Evolutionary conservation across 1,140 invertebrate genomes (phyloP).

Genomic region (Anastrepha ludens): DNA sequence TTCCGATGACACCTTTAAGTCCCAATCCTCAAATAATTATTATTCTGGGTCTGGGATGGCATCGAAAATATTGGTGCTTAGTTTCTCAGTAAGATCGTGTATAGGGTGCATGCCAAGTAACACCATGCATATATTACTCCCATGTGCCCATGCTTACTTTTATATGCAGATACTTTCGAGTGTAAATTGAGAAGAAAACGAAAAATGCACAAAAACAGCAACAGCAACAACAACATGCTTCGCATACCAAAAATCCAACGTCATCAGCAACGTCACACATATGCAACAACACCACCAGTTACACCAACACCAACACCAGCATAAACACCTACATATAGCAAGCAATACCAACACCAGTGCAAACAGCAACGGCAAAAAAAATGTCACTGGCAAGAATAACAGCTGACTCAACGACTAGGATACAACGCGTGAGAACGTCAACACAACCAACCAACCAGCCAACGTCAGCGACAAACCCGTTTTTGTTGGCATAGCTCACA

Average conservation of each 20-base stretch:
- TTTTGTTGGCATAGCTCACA: not conserved
- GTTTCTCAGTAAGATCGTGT: too few relatives aligned
- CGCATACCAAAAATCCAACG: not conserved
- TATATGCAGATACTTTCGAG: too few relatives aligned
- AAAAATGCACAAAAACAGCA: not conserved
- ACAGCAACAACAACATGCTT: constrained; percentile 28
- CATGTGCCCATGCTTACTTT: too few relatives aligned
- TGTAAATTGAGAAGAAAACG: not conserved
- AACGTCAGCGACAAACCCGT: not conserved
- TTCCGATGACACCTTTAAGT: too few relatives aligned
- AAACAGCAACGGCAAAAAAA: not conserved
- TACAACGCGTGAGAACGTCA: not conserved
- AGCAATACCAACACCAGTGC: not conserved
- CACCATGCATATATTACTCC: not conserved
- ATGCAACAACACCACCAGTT: constrained; percentile 29
- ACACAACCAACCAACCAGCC: not conserved
- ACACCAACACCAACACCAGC: not conserved
- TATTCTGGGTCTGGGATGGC: too few relatives aligned
- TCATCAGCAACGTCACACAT: constrained; percentile 23
- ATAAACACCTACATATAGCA: not conserved
- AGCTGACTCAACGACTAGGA: constrained; percentile 15
- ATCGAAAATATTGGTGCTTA: too few relatives aligned
- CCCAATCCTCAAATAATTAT: too few relatives aligned
- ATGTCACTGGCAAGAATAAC: not conserved
- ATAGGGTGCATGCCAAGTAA: not conserved